Evolutionary conservation across 2,797 vertebrate genomes (phyloP).

Genomic region (Setipinna tenuifilis): DNA sequence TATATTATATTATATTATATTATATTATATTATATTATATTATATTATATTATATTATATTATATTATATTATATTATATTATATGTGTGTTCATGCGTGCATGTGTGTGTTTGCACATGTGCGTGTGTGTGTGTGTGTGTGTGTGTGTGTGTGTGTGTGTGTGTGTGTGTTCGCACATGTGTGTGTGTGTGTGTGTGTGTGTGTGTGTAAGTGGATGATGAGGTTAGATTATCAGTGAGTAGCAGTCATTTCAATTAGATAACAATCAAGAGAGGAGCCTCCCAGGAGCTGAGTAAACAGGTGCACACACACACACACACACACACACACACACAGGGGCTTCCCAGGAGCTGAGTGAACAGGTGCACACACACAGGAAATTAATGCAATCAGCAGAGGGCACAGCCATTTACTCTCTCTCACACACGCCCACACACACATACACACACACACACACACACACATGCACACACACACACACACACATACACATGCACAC

Average conservation of each 20-base stretch:
- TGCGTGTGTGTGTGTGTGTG: not conserved
- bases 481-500: not conserved
- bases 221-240: constrained; percentile 59
- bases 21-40: too few species aligned
- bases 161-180: not conserved
- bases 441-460: not conserved
- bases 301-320: not conserved
- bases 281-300: constrained; percentile 23
- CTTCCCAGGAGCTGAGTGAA: constrained; percentile 28
- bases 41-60: too few species aligned
- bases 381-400: not conserved
- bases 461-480: not conserved
- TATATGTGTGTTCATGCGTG: not conserved
- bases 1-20: too few species aligned
- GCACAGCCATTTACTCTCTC: not conserved
- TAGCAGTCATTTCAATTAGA: constrained; percentile 65
- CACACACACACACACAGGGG: not conserved
- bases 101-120: too few species aligned
- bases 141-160: not conserved
- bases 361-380: not conserved
- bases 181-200: constrained; percentile 13
- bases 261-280: constrained; percentile 66
- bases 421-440: not conserved
- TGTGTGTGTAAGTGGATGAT: not conserved
- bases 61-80: too few species aligned